These are phyloP conservation scores for Taurulus bubalis DNA, from an alignment of 2,113 vertebrate genomes.

Conservation along the genomic window DNA sequence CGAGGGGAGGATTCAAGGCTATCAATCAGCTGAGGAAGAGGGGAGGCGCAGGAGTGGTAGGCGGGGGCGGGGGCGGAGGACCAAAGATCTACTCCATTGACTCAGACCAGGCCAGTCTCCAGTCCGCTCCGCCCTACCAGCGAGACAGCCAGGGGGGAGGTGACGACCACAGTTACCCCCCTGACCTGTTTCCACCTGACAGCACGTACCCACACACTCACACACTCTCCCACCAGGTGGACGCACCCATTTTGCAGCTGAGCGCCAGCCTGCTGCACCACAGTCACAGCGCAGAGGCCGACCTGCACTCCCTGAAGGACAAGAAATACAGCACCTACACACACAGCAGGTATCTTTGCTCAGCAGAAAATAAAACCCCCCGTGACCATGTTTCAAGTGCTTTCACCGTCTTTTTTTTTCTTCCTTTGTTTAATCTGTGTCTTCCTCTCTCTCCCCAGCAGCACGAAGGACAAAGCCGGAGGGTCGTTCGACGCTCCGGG, in stretches of 20 bases:
- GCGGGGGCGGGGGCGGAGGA: slow-evolving; percentile 49
- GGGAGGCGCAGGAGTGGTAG: slow-evolving; percentile 62
- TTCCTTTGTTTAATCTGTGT: slow-evolving; percentile 21
- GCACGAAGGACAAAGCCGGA: slow-evolving; percentile 72
- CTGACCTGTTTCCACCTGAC: slow-evolving; percentile 88
- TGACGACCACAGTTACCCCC: slow-evolving; percentile 82
- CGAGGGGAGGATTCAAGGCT: slow-evolving; percentile 75
- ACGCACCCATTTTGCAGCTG: slow-evolving; percentile 84
- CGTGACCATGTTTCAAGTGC: background rate
- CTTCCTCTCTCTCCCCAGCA: slow-evolving; percentile 31
- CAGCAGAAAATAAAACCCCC: background rate
- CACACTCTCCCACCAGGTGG: slow-evolving; percentile 73
- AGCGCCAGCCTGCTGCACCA: slow-evolving; percentile 88
- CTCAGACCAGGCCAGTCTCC: slow-evolving; percentile 89
- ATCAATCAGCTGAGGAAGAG: slow-evolving; percentile 79
- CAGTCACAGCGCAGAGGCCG: slow-evolving; percentile 85
- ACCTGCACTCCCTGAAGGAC: slow-evolving; percentile 89
- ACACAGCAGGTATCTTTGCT: slow-evolving; percentile 75
- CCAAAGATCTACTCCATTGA: slow-evolving; percentile 95
- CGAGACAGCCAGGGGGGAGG: slow-evolving; percentile 84
- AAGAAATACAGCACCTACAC: slow-evolving; percentile 90
- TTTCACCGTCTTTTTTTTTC: background rate
- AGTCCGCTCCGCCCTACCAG: slow-evolving; percentile 87
- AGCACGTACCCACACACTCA: slow-evolving; percentile 88
- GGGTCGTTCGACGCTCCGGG: slow-evolving; percentile 80